phyloP scores from a whole-genome alignment of 2,797 vertebrate species.

The Enteromius fasciolatus region DNA sequence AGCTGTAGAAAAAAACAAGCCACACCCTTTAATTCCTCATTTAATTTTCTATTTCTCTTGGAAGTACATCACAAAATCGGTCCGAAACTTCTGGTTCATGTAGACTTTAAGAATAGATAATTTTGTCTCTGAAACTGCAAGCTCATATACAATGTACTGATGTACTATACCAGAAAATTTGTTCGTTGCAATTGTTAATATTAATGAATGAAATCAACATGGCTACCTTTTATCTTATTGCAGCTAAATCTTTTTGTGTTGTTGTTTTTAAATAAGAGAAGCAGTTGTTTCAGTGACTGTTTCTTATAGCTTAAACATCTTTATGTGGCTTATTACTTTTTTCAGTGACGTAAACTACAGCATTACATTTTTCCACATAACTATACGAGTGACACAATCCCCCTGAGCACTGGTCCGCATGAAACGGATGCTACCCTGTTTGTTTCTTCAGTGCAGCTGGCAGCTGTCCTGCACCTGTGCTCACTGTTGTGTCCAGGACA shows the following conservation, averaged over 20 bases:
- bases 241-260: neutral
- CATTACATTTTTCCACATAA: too few species aligned
- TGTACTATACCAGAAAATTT: neutral
- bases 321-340: neutral
- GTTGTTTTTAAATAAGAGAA: neutral
- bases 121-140: neutral
- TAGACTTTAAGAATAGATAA: neutral
- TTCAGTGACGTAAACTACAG: neutral
- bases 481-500: slow-evolving; percentile 27
- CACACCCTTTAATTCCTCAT: too few species aligned
- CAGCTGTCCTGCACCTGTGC: slow-evolving; percentile 48
- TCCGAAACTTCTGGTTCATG: too few species aligned
- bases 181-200: neutral
- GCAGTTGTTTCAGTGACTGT: neutral
- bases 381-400: neutral
- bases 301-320: neutral
- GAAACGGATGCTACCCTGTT: slow-evolving; percentile 60
- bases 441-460: slow-evolving; percentile 64
- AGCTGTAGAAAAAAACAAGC: too few species aligned
- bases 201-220: neutral
- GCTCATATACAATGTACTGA: too few species aligned
- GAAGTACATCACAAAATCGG: too few species aligned
- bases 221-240: neutral
- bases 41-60: too few species aligned
- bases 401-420: neutral